These are phyloP conservation scores for Clarias magur DNA, from an alignment of 2,113 vertebrate genomes.

Conservation along the genomic window DNA sequence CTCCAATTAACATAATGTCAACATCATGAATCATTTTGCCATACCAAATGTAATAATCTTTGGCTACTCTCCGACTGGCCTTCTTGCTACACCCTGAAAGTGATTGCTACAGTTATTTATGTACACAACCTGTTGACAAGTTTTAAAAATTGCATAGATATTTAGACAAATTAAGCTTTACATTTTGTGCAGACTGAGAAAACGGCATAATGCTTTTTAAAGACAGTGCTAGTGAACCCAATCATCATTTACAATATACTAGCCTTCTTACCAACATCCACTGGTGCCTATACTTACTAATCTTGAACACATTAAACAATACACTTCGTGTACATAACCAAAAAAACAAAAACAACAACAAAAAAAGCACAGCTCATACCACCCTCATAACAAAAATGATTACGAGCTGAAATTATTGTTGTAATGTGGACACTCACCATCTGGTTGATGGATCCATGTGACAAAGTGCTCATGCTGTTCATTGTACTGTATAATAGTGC, in stretches of 20 bases:
- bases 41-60: not conserved
- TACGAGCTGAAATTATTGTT: not conserved
- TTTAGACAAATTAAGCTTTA: not conserved
- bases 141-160: not conserved
- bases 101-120: not conserved
- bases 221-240: not conserved
- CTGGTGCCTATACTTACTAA: not conserved
- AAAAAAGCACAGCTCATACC: not conserved
- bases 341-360: not conserved
- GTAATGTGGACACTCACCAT: slow-evolving; percentile 74
- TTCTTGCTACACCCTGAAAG: not conserved
- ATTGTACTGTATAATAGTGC: slow-evolving; percentile 80
- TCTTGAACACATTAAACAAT: not conserved
- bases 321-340: not conserved
- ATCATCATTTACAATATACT: not conserved
- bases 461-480: slow-evolving; percentile 80
- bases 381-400: not conserved
- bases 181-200: not conserved
- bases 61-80: not conserved
- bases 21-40: not conserved
- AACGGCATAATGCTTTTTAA: not conserved
- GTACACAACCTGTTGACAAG: not conserved
- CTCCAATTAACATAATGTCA: not conserved
- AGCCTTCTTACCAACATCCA: not conserved
- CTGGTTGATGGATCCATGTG: slow-evolving; percentile 79